Base-by-base conservation (phyloP, 2,797 vertebrate species). In the Hippocampus kuda region DNA sequence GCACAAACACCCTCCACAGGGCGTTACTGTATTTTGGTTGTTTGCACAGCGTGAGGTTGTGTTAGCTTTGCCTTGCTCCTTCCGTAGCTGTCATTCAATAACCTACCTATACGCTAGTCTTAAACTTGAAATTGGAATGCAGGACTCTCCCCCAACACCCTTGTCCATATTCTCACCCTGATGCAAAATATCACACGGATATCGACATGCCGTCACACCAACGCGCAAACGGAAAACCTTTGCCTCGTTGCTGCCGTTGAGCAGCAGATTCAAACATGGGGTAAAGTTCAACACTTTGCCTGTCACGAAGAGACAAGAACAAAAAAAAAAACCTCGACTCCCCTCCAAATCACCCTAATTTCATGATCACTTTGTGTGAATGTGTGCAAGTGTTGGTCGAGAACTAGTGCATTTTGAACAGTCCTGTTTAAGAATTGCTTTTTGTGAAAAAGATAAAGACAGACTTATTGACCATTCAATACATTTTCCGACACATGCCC, bases 11-110 rank as follows among this genome's bases (percentile, higher is more conserved):
- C 59, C 75, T 77, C 74, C 80, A 87, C 83, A 86, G 83, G 85
- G 78, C 77, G 75, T 75, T 81, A 88, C 85, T 89, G 86, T 87
- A 88, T 87, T 84, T 87, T 83, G 83, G 80, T 86, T 85, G 81
- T 88, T 88, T 87, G 75, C 70, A 80, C 76, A 86, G 78, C 78
- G 75, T 63, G 76, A 48, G 68, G 76, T 77, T 83, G 81, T 85
- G 80, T 84, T 81, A 74, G 81, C 71, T 77, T 83, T 83, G 67
- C 79, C 78, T 77, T 75, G 73, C 70, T 77, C 82, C 75, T 79
- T 75, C 69, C 46, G 8, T 75, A 72, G 76, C 73, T 68, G 78
- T 83, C 85, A 82, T 77, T 62, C 57, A 38, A 83, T 57, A n/a
- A 49, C 80, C 79, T 73, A 74, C 70, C 65, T 72, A 71, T 70